phyloP scores from a whole-genome alignment of 2,797 vertebrate genomes.

The Alectoris magna region DNA sequence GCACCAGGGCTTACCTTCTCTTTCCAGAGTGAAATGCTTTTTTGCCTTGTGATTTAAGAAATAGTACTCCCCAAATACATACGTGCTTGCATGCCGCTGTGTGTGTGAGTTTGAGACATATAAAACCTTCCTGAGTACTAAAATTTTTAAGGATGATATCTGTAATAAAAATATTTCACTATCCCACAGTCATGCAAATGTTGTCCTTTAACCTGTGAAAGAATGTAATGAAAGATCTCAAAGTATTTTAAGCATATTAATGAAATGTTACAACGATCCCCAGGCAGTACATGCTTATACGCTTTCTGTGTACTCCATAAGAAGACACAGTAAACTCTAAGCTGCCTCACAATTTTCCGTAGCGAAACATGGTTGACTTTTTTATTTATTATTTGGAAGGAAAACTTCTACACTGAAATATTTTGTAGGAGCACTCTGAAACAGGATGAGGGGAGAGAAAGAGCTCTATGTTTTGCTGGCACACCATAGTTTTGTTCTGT shows the following conservation, averaged over 20 bases:
- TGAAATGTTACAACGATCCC: conserved; percentile 1
- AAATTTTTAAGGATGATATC: conserved; percentile 22
- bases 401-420: not conserved
- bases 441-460: not conserved
- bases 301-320: not conserved
- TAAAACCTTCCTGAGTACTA: not conserved
- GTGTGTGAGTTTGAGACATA: not conserved
- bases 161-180: conserved; percentile 48
- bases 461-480: not conserved
- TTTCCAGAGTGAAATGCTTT: not conserved
- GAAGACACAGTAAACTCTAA: not conserved
- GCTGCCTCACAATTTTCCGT: not conserved
- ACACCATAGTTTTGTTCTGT: not conserved
- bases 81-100: not conserved
- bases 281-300: not conserved
- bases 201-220: conserved; percentile 51
- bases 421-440: conserved; percentile 6
- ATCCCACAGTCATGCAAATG: conserved; percentile 40
- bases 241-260: conserved; percentile 38
- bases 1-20: rapidly evolving
- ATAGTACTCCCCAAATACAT: not conserved
- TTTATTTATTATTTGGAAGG: conserved; percentile 7
- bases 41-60: not conserved
- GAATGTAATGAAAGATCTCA: conserved; percentile 19
- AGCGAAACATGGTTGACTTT: not conserved